A percentile compares a stretch with the other conserved stretches of the same genome.
These are phyloP conservation scores for Chaetodon auriga DNA, from an alignment of 2,113 vertebrate species.

Conservation along the genomic window DNA sequence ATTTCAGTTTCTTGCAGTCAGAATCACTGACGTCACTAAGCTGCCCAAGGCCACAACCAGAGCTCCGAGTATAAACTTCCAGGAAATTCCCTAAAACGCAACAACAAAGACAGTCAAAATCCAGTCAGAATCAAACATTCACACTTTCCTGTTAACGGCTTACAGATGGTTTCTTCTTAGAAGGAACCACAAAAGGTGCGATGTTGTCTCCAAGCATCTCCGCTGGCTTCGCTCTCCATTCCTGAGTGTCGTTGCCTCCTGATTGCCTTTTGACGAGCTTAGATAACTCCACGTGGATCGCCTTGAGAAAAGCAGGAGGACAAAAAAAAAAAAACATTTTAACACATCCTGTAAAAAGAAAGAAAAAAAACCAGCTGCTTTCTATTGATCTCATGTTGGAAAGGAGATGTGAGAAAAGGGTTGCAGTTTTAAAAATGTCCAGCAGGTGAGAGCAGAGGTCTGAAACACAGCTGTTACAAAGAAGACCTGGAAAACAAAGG, in stretches of 20 bases:
- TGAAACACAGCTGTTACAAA: slow-evolving; percentile 10
- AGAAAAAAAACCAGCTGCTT: background rate
- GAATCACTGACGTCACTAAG: slow-evolving; percentile 82
- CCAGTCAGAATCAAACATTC: background rate
- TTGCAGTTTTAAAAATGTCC: slow-evolving; percentile 66
- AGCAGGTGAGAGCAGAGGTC: slow-evolving; percentile 73
- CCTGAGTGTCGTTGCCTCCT: slow-evolving; percentile 59
- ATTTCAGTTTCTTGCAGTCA: slow-evolving; percentile 83
- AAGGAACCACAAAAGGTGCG: slow-evolving; percentile 70
- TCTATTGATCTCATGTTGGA: background rate
- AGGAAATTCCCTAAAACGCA: slow-evolving; percentile 82
- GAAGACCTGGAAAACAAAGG: background rate
- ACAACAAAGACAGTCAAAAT: background rate
- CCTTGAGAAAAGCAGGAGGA: slow-evolving; percentile 63
- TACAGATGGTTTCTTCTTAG: slow-evolving; percentile 76
- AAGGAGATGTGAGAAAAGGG: background rate
- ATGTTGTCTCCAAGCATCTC: slow-evolving; percentile 75
- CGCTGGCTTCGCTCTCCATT: slow-evolving; percentile 71
- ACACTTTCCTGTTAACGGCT: slow-evolving; percentile 44
- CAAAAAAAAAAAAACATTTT: background rate
- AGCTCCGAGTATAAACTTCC: slow-evolving; percentile 85
- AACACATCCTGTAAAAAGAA: background rate
- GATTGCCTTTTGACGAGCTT: slow-evolving; percentile 84
- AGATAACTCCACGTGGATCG: slow-evolving; percentile 87
- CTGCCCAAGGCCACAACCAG: slow-evolving; percentile 84